Base-by-base conservation (phyloP, 2,113 vertebrate species). In the Gallinago undulata region DNA sequence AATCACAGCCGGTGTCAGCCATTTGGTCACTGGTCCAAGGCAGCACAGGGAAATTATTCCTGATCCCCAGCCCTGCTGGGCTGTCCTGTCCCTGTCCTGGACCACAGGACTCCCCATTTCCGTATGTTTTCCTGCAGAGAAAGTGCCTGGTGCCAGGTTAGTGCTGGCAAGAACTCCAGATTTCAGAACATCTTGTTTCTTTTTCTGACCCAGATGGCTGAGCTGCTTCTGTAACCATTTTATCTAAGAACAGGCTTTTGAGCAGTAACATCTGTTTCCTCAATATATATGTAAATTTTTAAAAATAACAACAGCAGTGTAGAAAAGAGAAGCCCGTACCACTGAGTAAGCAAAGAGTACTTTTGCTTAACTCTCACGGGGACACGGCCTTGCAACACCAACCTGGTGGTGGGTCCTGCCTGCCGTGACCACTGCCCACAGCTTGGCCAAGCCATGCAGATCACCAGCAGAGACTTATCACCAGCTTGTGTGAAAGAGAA, bases 341-440 rank as follows among this genome's bases (percentile, higher is more conserved):
- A 57, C 43, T n/a, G 19, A 84, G 35, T 15, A 78, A 94, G 23
- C 21, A 45, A 64, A 81, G 28, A 50, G 4, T 11, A 60, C 14
- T 74, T 67, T 14, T 60, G 2, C 21, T 60, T 68, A 72, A 79
- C 69, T 79, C 8, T 67, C 43, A 19, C 2, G 2, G 37, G 28
- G 7, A 81, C 51, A 64, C 0, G 0, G 14, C 5, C 3, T 19
- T 57, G 41, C 10, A 47, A 16, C 18, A 77, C 3, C 41, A 78
- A 33, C 43, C 35, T 4, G 2, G 69, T 3, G 4, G 22, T 35
- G 56, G 13, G 53, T 48, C 53, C 78, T 85, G 21, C 53, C 37
- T 67, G 62, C 69, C 39, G 51, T 81, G 13, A 22, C 35, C 45
- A 13, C 30, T 63, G 60, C 25, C 37, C 15, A 10, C 5, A 47